Percentiles rank a stretch among this genome's conserved stretches.
Conservation (phyloP, 2,113 vertebrate genomes). For the Oriolus oriolus region DNA sequence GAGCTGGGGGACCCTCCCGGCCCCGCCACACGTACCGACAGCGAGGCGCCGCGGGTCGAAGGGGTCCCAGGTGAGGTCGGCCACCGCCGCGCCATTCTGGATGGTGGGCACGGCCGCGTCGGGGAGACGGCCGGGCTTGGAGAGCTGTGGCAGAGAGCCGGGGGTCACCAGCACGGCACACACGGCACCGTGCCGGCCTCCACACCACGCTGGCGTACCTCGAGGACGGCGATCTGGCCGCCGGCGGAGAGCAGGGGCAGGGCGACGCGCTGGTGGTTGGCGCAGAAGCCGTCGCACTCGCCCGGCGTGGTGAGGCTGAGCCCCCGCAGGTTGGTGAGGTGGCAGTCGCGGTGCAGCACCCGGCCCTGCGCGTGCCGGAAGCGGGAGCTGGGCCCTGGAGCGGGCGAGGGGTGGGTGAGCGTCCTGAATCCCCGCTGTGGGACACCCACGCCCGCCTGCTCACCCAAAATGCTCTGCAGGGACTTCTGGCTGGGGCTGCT, state of each 20-base stretch:
- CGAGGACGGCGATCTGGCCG: conserved; percentile 88
- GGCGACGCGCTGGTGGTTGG: conserved; percentile 79
- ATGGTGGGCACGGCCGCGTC: conserved; percentile 83
- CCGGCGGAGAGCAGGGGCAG: conserved; percentile 87
- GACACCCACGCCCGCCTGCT: background rate
- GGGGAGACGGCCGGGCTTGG: conserved; percentile 82
- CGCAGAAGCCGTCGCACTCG: conserved; percentile 89
- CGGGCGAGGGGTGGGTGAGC: fast-evolving
- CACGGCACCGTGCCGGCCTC: fast-evolving
- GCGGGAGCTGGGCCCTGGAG: conserved; percentile 82
- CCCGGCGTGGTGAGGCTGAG: conserved; percentile 93
- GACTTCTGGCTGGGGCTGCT: conserved; percentile 87
- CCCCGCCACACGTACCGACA: conserved; percentile 72
- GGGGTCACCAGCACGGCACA: background rate
- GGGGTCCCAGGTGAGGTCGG: conserved; percentile 90
- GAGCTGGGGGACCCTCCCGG: background rate
- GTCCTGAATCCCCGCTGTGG: fast-evolving
- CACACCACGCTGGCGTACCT: conserved; percentile 46
- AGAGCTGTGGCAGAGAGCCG: conserved; percentile 67
- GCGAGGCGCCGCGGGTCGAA: conserved; percentile 81
- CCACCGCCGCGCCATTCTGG: conserved; percentile 83
- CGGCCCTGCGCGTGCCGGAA: conserved; percentile 87
- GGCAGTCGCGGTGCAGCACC: conserved; percentile 84
- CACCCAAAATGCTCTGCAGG: conserved; percentile 87
- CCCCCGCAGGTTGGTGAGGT: conserved; percentile 90